A percentile compares a stretch with the other conserved stretches of the same genome.
These are phyloP conservation scores for Pocillopora grandis DNA, from an alignment of 92 coral and sea anemone genomes.

Conservation along the genomic window DNA sequence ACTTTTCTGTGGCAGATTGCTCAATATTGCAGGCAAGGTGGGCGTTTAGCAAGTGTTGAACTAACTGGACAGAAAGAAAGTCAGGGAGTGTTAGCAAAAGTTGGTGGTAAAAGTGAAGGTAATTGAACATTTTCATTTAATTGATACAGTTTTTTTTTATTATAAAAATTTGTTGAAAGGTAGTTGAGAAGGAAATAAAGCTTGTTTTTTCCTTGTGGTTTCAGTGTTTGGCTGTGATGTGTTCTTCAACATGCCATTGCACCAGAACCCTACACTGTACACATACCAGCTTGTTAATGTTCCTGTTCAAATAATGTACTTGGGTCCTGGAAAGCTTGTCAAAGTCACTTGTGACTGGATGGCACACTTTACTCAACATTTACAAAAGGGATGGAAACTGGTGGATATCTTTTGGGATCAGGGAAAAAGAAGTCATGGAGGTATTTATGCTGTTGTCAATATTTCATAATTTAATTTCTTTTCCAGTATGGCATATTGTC, in stretches of 20 bases:
- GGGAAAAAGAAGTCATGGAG: conserved; percentile 95
- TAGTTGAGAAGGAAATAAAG: neutral
- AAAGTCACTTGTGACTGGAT: conserved; percentile 98
- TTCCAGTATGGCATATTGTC: too few species aligned
- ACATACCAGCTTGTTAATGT: conserved; percentile 90
- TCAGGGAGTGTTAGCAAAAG: conserved; percentile 63
- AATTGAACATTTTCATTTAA: neutral
- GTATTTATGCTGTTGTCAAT: conserved; percentile 28
- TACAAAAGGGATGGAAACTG: conserved; percentile 91
- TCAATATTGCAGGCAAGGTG: conserved; percentile 74
- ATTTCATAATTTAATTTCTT: too few species aligned
- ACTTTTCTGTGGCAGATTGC: conserved; percentile 51
- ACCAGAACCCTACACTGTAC: conserved; percentile 79
- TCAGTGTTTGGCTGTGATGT: conserved; percentile 93
- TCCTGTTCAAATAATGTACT: conserved; percentile 89
- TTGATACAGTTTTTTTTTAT: too few species aligned
- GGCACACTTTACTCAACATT: conserved; percentile 77
- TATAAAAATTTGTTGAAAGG: neutral
- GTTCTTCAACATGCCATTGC: conserved; percentile 90
- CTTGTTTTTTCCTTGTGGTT: conserved; percentile 2
- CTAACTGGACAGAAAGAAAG: conserved; percentile 76
- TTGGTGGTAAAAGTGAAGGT: conserved; percentile 77
- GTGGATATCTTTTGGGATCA: conserved; percentile 98
- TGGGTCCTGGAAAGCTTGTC: conserved; percentile 94
- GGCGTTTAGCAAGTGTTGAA: conserved; percentile 82